Percentiles rank a stretch among this genome's conserved stretches.
These are phyloP conservation scores for Leptoteleia sp. DNA, from an alignment of 1,140 invertebrate genomes.

Conservation along the genomic window DNA sequence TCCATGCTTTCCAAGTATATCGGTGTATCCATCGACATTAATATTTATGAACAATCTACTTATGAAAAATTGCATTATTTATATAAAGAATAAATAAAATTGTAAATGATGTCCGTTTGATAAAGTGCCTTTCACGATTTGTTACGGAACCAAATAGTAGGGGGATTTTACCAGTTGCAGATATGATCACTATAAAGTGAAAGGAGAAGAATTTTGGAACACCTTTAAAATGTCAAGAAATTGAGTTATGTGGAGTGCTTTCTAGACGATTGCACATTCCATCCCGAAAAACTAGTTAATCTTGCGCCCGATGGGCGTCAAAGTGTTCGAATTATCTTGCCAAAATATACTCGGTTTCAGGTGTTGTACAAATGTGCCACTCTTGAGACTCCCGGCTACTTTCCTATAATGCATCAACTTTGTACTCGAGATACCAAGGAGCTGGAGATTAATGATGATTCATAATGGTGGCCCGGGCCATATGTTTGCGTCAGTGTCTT, in stretches of 20 bases:
- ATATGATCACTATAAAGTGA: too few relatives aligned
- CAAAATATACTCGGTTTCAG: constrained; percentile 23
- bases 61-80: too few relatives aligned
- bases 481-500: constrained; percentile 4
- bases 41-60: too few relatives aligned
- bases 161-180: too few relatives aligned
- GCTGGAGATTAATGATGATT: constrained; percentile 28
- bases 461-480: constrained; percentile 15
- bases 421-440: constrained; percentile 19
- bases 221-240: constrained; percentile 4
- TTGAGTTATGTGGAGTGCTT: constrained; percentile 4
- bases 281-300: constrained; percentile 8
- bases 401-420: constrained; percentile 31
- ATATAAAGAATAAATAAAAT: too few relatives aligned
- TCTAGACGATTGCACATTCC: constrained; percentile 5
- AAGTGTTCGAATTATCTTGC: constrained; percentile 14
- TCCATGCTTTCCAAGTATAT: too few relatives aligned
- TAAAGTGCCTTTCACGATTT: too few relatives aligned
- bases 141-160: too few relatives aligned
- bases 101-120: too few relatives aligned
- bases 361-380: constrained; percentile 33
- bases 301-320: constrained; percentile 1
- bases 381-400: too few relatives aligned
- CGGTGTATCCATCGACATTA: too few relatives aligned
- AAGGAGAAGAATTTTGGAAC: neutral